Evolutionary conservation across 2,888 invertebrate species (phyloP).

Genomic region (Stenotaenia linearis): DNA sequence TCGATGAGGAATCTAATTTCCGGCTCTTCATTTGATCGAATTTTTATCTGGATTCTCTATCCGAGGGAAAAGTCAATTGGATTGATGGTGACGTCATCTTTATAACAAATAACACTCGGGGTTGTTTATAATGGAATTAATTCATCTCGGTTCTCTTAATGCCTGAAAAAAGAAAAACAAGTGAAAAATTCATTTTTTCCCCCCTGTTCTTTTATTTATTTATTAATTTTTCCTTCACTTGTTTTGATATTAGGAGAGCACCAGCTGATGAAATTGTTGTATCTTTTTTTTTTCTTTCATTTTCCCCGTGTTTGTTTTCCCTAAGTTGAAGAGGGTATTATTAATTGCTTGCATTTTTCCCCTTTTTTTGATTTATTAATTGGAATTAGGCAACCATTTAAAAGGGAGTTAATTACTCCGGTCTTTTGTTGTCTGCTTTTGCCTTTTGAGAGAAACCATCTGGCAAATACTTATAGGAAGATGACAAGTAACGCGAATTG

Average conservation of each 20-base stretch:
- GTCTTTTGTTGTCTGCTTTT: neutral
- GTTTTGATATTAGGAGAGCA: neutral
- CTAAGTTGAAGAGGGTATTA: neutral
- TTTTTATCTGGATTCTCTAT: neutral
- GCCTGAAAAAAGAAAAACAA: neutral
- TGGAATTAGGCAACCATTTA: neutral
- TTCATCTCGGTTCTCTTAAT: neutral
- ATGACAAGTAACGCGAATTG: neutral
- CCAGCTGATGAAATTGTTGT: neutral
- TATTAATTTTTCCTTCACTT: neutral
- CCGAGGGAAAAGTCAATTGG: neutral
- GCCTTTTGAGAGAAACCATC: neutral
- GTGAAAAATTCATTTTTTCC: neutral
- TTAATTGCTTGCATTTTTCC: too few species aligned
- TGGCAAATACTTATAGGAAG: neutral
- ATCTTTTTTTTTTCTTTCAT: neutral
- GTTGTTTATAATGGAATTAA: conserved; percentile 1
- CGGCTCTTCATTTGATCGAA: conserved; percentile 19
- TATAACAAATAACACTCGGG: neutral
- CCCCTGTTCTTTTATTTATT: neutral
- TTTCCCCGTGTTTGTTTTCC: neutral
- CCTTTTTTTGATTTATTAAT: neutral
- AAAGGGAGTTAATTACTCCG: neutral
- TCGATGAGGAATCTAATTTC: conserved; percentile 6
- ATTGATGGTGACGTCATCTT: conserved; percentile 5